Evolutionary conservation across 2,888 invertebrate species (phyloP).

Genomic region (Callyntrura sp.): DNA sequence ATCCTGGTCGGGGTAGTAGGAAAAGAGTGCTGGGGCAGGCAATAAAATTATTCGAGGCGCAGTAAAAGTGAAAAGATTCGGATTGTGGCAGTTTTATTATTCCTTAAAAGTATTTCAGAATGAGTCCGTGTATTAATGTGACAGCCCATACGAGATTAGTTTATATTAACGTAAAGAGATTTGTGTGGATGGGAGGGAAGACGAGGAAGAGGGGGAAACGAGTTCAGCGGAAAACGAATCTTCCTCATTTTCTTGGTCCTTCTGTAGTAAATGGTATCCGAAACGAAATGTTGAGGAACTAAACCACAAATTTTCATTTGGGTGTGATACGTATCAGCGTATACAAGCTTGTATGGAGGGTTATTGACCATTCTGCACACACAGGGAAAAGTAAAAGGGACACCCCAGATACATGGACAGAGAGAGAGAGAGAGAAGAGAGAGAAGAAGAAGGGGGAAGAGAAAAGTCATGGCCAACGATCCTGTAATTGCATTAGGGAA

Average conservation of each 20-base stretch:
- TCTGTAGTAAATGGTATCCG: not conserved
- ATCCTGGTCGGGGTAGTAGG: too few species aligned
- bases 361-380: constrained; percentile 68
- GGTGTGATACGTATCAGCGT: not conserved
- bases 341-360: constrained; percentile 25
- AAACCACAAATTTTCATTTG: constrained; percentile 74
- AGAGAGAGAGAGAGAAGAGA: constrained; percentile 9
- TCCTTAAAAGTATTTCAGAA: constrained; percentile 51
- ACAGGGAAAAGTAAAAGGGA: too few species aligned
- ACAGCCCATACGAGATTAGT: constrained; percentile 73
- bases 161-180: constrained; percentile 68
- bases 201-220: constrained; percentile 25
- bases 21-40: constrained; percentile 41
- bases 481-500: constrained; percentile 69
- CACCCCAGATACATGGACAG: constrained; percentile 8
- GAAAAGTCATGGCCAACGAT: constrained; percentile 63
- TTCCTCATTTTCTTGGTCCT: constrained; percentile 20
- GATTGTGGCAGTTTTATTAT: constrained; percentile 59
- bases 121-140: constrained; percentile 64
- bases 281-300: constrained; percentile 20
- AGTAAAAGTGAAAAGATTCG: constrained; percentile 56
- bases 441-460: constrained; percentile 14
- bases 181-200: constrained; percentile 42
- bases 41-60: constrained; percentile 71
- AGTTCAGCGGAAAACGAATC: constrained; percentile 28